These are phyloP conservation scores for Drosophila ohnishii DNA, from an alignment of 1,140 invertebrate species.

Conservation along the genomic window DNA sequence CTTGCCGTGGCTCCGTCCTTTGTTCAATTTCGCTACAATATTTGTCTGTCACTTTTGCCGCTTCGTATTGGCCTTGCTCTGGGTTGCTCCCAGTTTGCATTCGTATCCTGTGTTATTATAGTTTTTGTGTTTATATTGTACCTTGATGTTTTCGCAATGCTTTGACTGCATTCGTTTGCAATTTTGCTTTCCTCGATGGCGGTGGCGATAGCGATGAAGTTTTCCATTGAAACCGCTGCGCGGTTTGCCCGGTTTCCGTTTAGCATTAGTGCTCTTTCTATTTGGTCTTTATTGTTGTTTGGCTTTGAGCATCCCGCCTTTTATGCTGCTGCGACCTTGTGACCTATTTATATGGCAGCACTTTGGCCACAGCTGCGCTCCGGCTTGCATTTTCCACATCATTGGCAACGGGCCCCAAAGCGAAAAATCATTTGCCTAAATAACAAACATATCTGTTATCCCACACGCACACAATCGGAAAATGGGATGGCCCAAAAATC, in stretches of 20 bases:
- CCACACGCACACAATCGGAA: conserved; percentile 32
- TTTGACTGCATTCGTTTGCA: conserved; percentile 60
- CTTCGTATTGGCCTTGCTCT: conserved; percentile 41
- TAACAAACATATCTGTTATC: conserved; percentile 56
- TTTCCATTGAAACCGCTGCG: conserved; percentile 18
- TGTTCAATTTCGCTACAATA: conserved; percentile 38
- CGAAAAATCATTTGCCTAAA: conserved; percentile 61
- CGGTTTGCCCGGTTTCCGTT: conserved; percentile 27
- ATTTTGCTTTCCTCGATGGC: conserved; percentile 27
- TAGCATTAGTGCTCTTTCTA: conserved; percentile 44
- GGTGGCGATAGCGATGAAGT: conserved; percentile 6
- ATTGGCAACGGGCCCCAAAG: conserved; percentile 30
- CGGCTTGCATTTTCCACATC: conserved; percentile 36
- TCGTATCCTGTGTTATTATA: conserved; percentile 19
- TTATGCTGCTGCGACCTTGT: conserved; percentile 31
- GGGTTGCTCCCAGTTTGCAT: conserved; percentile 3
- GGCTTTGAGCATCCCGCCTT: conserved; percentile 47
- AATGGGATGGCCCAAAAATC: conserved; percentile 1
- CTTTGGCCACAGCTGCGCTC: conserved; percentile 38
- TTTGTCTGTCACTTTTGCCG: conserved; percentile 43
- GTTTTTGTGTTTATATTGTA: conserved; percentile 20
- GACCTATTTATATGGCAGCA: conserved; percentile 38
- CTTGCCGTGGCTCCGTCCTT: conserved; percentile 11
- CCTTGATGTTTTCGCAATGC: conserved; percentile 25
- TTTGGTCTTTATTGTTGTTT: conserved; percentile 51